phyloP scores from a whole-genome alignment of 2,113 vertebrate species.

The Eclectus roratus region DNA sequence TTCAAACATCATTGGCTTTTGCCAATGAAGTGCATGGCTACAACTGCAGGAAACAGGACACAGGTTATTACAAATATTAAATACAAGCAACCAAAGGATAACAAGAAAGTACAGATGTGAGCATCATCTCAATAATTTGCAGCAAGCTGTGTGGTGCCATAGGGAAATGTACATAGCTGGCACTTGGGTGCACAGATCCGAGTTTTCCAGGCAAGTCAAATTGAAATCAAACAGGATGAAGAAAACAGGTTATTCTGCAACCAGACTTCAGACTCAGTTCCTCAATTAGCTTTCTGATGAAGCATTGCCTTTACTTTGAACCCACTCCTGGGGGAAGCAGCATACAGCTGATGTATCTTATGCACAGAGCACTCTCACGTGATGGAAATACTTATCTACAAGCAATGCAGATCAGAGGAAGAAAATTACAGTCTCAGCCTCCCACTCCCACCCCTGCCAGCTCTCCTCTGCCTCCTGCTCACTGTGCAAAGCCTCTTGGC shows the following conservation, averaged over 20 bases:
- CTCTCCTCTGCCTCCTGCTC: neutral
- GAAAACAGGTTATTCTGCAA: conserved; percentile 7
- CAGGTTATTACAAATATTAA: conserved; percentile 47
- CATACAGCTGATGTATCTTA: neutral
- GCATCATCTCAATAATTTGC: neutral
- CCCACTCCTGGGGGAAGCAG: neutral
- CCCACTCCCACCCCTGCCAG: neutral
- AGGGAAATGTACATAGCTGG: neutral
- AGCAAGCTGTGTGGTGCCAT: neutral
- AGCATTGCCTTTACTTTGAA: conserved; percentile 49
- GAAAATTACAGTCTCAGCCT: neutral
- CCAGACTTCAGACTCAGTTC: conserved; percentile 12
- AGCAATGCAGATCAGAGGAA: neutral
- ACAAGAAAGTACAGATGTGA: neutral
- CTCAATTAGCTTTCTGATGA: conserved; percentile 46
- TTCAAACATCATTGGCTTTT: conserved; percentile 3
- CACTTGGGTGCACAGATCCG: neutral
- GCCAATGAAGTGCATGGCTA: neutral
- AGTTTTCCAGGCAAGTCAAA: neutral
- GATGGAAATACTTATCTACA: neutral
- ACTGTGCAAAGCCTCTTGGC: neutral
- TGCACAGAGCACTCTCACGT: neutral
- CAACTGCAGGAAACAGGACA: neutral
- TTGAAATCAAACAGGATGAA: conserved; percentile 25
- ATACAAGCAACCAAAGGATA: neutral